Evolutionary conservation across 2,113 vertebrate genomes (phyloP).

Genomic region (Pterocles burchelli): DNA sequence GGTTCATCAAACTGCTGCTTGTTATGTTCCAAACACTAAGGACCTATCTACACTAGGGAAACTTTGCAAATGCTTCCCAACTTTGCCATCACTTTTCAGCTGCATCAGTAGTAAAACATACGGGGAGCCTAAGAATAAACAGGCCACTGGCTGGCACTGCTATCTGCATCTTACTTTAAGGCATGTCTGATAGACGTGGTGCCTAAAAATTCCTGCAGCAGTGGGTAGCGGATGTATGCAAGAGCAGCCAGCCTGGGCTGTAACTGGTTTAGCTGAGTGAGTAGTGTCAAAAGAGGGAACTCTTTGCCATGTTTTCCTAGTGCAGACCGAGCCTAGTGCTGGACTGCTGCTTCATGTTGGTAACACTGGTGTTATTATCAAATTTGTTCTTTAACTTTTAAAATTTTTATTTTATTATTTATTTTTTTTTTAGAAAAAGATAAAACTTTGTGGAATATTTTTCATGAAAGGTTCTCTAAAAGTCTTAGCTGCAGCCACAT

Average conservation of each 20-base stretch:
- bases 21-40: constrained; percentile 28
- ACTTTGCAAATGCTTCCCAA: constrained; percentile 11
- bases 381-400: constrained; percentile 72
- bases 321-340: constrained; percentile 1
- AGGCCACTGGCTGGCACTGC: not conserved
- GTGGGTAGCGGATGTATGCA: not conserved
- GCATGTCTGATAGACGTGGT: not conserved
- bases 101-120: not conserved
- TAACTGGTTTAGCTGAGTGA: constrained; percentile 34
- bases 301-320: constrained; percentile 18
- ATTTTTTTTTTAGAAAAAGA: not conserved
- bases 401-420: constrained; percentile 32
- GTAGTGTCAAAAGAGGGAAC: constrained; percentile 25
- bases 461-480: constrained; percentile 73
- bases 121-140: not conserved
- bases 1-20: constrained; percentile 55
- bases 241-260: not conserved
- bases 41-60: not conserved
- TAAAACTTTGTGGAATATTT: constrained; percentile 75
- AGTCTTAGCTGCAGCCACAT: constrained; percentile 73
- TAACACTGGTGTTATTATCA: constrained; percentile 76
- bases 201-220: not conserved
- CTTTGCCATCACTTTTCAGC: constrained; percentile 32
- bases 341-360: constrained; percentile 64
- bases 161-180: not conserved